Base-by-base conservation (phyloP, 2,797 vertebrate species). In the Sternotherus odoratus region DNA sequence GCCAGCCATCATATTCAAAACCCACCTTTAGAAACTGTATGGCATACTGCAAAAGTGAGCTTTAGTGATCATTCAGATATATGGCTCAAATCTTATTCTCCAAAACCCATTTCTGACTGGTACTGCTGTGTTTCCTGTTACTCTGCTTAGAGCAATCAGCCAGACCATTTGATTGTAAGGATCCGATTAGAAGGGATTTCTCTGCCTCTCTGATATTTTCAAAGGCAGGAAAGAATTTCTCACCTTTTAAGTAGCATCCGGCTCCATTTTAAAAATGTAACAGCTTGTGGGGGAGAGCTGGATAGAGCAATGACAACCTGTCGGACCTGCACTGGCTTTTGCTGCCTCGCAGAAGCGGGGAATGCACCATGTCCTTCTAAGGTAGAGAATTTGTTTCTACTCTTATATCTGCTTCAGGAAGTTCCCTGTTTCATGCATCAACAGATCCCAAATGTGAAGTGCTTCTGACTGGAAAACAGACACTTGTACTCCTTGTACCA, bases 401-500 rank as follows among this genome's bases (percentile, higher is more conserved):
- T 8, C 30, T 46, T 15, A 7, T 57, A 43, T 46, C 43, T 5
- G 43, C 15, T 4, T 21, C 21, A 43, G 12, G 79, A 81, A 6
- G 11, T 19, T 81, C 33, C 9, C 19, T 13, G 7, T 8, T 57
- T 60, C 79, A 24, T 28, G 26, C 43, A 48, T 48, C 26, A 3
- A 75, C 24, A 9, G 72, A 26, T 75, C 43, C 43, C 72, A 48
- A 16, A 48, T 33, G 17, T 53, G 17, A 78, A 81, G 79, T 82
- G 77, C 56, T 72, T 77, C 24, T 50, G n/a, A 33, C 63, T n/a
- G 19, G 33, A 74, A 39, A 36, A 1, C 7, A 2, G 17, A 3
- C 50, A 7, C 0, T 46, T 54, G 30, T 54, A 36, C 28, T 63
- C 10, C 3, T 23, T 46, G 66, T 16, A 0, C 0, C 1, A n/a